These are phyloP conservation scores for Leptodactylus fallax DNA, from an alignment of 2,797 vertebrate genomes.

Conservation along the genomic window DNA sequence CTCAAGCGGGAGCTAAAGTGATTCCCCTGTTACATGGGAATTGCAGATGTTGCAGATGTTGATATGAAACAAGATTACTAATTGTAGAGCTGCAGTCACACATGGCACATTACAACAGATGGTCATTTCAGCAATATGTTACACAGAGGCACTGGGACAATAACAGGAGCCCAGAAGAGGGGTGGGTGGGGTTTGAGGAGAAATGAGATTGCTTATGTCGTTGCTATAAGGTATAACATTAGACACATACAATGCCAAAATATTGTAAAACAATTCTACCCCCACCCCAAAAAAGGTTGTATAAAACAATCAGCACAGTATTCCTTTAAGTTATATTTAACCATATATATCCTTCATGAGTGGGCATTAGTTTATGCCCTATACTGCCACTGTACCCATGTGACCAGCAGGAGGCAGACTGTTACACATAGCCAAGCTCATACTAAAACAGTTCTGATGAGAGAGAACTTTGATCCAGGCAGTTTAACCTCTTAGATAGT, in stretches of 20 bases:
- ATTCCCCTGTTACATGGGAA: background rate
- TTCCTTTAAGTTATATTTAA: too few relatives aligned
- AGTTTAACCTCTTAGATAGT: too few relatives aligned
- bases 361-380: too few relatives aligned
- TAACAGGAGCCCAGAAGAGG: too few relatives aligned
- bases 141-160: background rate
- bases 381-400: too few relatives aligned
- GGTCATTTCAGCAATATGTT: background rate
- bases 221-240: background rate
- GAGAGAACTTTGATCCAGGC: too few relatives aligned
- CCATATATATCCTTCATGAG: too few relatives aligned
- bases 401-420: too few relatives aligned
- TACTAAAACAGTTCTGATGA: too few relatives aligned
- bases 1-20: background rate
- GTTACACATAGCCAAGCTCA: too few relatives aligned
- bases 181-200: background rate
- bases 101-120: background rate
- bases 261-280: background rate
- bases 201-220: background rate
- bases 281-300: too few relatives aligned
- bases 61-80: background rate
- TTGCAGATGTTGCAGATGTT: slow-evolving; percentile 29
- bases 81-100: slow-evolving; percentile 2
- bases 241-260: background rate
- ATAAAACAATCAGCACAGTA: too few relatives aligned